These are phyloP conservation scores for Acronicta aceris DNA, from an alignment of 2,888 invertebrate species.

Conservation along the genomic window DNA sequence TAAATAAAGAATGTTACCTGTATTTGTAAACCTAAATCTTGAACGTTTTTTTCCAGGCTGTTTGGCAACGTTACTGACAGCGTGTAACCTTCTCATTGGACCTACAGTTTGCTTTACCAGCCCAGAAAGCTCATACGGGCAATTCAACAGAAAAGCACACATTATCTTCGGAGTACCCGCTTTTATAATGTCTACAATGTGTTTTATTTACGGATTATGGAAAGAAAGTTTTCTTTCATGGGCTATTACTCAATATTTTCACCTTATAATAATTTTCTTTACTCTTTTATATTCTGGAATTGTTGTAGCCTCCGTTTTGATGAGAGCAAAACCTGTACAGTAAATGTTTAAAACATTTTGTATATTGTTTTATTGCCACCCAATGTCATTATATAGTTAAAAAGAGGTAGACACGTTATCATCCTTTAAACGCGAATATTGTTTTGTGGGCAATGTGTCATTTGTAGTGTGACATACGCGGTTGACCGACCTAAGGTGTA, in stretches of 20 bases:
- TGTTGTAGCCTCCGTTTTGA: conserved; percentile 3
- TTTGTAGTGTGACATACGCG: no score
- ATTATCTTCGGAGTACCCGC: conserved; percentile 50
- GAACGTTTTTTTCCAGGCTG: conserved; percentile 33
- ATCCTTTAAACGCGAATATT: no score
- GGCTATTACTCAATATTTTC: conserved; percentile 53
- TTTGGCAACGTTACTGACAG: neutral
- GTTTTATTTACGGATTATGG: conserved; percentile 63
- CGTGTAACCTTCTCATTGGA: conserved; percentile 12
- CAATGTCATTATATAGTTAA: no score
- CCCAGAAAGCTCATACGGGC: conserved; percentile 13
- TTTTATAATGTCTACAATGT: conserved; percentile 59
- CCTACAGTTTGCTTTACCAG: conserved; percentile 9
- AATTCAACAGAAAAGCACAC: conserved; percentile 14
- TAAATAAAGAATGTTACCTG: no score
- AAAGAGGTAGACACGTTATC: no score
- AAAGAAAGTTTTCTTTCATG: conserved; percentile 58
- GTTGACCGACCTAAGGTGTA: no score
- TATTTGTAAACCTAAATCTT: no score
- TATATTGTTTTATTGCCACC: neutral
- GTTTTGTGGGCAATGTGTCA: no score
- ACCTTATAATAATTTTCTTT: conserved; percentile 55
- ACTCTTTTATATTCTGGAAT: conserved; percentile 57
- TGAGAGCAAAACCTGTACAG: neutral
- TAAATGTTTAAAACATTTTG: conserved; percentile 10